Conservation (phyloP, 2,888 invertebrate genomes). For the Phytoseiulus persimilis region DNA sequence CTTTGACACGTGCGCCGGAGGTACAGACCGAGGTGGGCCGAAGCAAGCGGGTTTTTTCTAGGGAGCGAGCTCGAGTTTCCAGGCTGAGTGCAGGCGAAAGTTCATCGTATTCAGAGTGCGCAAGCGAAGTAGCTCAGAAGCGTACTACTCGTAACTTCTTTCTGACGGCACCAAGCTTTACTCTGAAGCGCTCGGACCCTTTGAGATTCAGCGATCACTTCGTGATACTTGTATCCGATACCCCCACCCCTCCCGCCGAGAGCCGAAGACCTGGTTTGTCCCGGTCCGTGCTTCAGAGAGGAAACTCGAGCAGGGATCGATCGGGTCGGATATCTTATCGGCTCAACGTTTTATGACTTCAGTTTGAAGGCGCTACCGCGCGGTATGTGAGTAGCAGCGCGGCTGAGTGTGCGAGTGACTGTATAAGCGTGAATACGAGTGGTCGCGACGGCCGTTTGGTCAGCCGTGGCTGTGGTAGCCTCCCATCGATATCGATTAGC, state of each 20-base stretch:
- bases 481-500: slow-evolving; percentile 5
- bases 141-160: too few species aligned
- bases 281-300: not conserved
- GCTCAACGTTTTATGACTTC: not conserved
- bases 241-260: not conserved
- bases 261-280: not conserved
- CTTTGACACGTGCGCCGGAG: too few species aligned
- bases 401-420: not conserved
- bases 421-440: not conserved
- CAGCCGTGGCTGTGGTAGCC: not conserved
- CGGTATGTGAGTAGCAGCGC: not conserved
- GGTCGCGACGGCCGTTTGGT: slow-evolving; percentile 5
- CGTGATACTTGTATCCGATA: not conserved
- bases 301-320: not conserved
- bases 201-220: not conserved
- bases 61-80: too few species aligned
- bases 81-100: too few species aligned
- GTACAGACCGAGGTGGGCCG: too few species aligned
- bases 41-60: too few species aligned
- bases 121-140: too few species aligned
- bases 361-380: not conserved
- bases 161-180: too few species aligned
- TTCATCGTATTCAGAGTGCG: too few species aligned
- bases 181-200: too few species aligned
- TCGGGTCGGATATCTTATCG: not conserved